These are phyloP conservation scores for Mythimna loreyi DNA, from an alignment of 2,888 invertebrate species.

Conservation along the genomic window DNA sequence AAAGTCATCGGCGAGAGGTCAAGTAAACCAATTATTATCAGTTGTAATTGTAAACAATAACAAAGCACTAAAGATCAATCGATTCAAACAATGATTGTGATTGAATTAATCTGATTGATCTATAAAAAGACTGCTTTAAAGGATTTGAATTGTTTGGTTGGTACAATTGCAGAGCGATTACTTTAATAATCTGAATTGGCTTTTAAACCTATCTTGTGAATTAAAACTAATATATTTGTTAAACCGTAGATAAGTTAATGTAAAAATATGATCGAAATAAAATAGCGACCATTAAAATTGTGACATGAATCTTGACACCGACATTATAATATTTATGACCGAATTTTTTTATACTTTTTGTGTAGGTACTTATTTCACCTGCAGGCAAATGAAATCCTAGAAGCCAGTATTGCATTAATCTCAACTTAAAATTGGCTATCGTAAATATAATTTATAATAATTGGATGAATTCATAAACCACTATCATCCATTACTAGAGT, in stretches of 20 bases:
- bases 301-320: no score
- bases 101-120: slow-evolving; percentile 34
- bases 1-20: slow-evolving; percentile 2
- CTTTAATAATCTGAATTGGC: slow-evolving; percentile 13
- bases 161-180: neutral
- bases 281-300: no score
- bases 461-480: slow-evolving; percentile 32
- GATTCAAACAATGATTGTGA: slow-evolving; percentile 16
- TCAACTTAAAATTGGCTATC: slow-evolving; percentile 16
- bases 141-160: slow-evolving; percentile 19
- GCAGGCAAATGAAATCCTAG: neutral
- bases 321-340: no score
- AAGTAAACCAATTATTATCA: slow-evolving; percentile 30
- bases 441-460: slow-evolving; percentile 51
- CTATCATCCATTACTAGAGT: slow-evolving; percentile 27
- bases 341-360: neutral
- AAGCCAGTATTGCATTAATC: neutral
- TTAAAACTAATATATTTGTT: neutral
- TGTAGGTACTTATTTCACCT: neutral
- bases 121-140: slow-evolving; percentile 34
- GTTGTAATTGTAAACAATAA: slow-evolving; percentile 31
- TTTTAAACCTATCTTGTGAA: slow-evolving; percentile 4
- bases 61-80: slow-evolving; percentile 21
- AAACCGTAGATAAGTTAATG: no score
- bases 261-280: no score